Percentiles rank a stretch among this genome's conserved stretches.
phyloP scores from a whole-genome alignment of 2,113 vertebrate species.

The Dasypus novemcinctus region DNA sequence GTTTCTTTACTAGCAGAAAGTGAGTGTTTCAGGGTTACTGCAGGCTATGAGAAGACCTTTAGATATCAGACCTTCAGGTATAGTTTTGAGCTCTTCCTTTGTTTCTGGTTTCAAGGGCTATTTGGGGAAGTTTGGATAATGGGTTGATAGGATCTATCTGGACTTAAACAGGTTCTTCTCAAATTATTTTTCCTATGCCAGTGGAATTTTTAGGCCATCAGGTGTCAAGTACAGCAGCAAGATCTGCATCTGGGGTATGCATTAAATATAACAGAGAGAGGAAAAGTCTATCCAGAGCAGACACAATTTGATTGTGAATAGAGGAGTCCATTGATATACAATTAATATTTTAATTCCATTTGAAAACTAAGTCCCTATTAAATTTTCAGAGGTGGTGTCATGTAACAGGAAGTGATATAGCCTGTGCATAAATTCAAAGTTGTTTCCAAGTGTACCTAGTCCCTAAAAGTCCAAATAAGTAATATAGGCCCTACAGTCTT shows the following conservation, averaged over 20 bases:
- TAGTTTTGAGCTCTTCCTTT: neutral
- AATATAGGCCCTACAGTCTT: too few species aligned
- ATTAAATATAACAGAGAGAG: neutral
- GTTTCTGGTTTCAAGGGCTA: neutral
- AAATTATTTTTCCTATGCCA: neutral
- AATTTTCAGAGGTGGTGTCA: neutral
- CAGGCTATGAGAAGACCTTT: neutral
- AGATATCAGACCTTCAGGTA: neutral
- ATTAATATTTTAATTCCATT: neutral
- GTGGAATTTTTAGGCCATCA: neutral
- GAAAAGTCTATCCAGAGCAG: neutral
- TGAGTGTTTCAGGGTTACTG: neutral
- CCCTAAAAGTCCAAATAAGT: too few species aligned
- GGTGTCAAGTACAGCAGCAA: neutral
- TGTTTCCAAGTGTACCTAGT: too few species aligned
- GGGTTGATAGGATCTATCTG: neutral
- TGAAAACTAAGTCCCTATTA: neutral
- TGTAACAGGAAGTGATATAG: too few species aligned
- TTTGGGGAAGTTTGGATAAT: neutral
- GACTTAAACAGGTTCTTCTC: neutral
- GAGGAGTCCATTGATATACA: neutral
- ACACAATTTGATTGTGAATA: neutral
- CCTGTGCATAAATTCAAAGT: too few species aligned
- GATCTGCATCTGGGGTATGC: neutral
- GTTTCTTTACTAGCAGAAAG: neutral